phyloP scores from a whole-genome alignment of 2,113 vertebrate species.

The Trogon melanurus region DNA sequence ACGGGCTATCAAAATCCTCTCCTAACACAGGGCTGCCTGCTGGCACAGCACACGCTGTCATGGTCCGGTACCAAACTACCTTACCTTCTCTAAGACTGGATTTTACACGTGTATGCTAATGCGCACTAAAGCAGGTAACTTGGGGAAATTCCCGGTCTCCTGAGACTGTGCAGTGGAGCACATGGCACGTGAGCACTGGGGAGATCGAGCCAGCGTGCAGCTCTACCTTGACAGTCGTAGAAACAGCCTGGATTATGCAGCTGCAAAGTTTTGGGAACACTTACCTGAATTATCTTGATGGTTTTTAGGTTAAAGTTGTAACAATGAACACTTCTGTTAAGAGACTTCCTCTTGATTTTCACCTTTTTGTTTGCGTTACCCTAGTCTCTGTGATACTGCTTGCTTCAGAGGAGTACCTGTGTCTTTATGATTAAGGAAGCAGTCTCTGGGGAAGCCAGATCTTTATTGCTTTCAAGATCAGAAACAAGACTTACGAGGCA shows the following conservation, averaged over 20 bases:
- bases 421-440: not conserved
- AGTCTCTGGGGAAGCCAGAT: not conserved
- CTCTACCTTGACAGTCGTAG: not conserved
- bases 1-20: not conserved
- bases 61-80: not conserved
- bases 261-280: not conserved
- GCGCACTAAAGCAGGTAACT: not conserved
- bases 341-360: not conserved
- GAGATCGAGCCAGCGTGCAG: not conserved
- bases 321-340: not conserved
- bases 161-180: not conserved
- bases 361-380: not conserved
- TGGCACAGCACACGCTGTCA: accelerated
- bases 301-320: not conserved
- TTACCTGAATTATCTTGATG: not conserved
- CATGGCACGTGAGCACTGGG: accelerated
- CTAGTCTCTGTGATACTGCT: not conserved
- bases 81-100: not conserved
- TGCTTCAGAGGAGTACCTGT: not conserved
- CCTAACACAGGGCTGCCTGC: not conserved
- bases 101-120: not conserved
- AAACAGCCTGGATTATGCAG: not conserved
- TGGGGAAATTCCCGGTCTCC: not conserved
- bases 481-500: not conserved
- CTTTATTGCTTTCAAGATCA: not conserved